These are phyloP conservation scores for Engystomops pustulosus DNA, from an alignment of 2,113 vertebrate genomes.

Conservation along the genomic window DNA sequence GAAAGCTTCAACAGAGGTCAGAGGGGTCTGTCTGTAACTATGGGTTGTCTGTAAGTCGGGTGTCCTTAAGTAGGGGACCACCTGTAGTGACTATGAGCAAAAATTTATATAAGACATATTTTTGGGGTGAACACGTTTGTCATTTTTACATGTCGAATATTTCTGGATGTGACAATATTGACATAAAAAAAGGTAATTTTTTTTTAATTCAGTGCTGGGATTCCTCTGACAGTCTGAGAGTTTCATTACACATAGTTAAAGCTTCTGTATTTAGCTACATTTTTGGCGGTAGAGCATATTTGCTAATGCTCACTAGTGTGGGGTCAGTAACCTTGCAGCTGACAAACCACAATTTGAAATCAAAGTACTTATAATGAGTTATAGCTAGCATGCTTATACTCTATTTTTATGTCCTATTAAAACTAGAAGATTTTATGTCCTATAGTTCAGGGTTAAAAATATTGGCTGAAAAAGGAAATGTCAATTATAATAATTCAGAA, in stretches of 20 bases:
- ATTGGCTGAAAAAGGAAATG: too few species aligned
- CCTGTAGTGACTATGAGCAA: too few species aligned
- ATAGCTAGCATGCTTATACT: slow-evolving; percentile 55
- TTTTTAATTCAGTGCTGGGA: not conserved
- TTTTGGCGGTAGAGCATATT: not conserved
- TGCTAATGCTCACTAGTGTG: slow-evolving; percentile 44
- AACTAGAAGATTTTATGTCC: not conserved
- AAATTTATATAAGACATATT: too few species aligned
- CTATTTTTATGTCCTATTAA: slow-evolving; percentile 33
- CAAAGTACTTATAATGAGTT: slow-evolving; percentile 19
- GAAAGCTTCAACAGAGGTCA: too few species aligned
- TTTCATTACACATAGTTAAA: not conserved
- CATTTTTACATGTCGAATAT: not conserved
- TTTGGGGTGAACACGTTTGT: too few species aligned
- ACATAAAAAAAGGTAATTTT: too few species aligned
- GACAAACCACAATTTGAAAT: slow-evolving; percentile 60
- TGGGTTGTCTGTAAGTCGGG: too few species aligned
- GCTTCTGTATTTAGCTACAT: not conserved
- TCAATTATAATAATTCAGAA: too few species aligned
- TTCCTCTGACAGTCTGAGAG: not conserved
- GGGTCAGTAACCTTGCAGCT: slow-evolving; percentile 59
- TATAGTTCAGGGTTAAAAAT: too few species aligned
- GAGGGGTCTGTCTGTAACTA: too few species aligned
- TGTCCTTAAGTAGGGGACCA: too few species aligned
- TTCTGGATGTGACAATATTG: not conserved